Base-by-base conservation (phyloP, 2,888 invertebrate species). In the Drosophila villosipedis region DNA sequence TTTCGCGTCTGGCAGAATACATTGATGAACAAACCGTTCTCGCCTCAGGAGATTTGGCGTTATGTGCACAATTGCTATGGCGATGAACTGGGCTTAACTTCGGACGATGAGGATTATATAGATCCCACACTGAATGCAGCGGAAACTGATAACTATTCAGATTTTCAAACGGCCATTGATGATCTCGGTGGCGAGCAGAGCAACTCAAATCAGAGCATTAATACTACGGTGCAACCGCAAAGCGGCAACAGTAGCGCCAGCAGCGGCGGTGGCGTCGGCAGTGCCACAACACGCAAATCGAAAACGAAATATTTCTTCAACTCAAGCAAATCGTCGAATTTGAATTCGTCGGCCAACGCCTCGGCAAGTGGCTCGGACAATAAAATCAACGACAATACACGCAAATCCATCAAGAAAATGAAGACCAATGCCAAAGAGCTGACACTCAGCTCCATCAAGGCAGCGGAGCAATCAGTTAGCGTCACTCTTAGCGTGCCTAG, bases 1-100 rank as follows among this genome's bases (percentile, higher is more conserved):
- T 98, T 98, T 94, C 95, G 98, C 84, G 96, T 99, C 83, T 99
- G 99, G 98, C 98, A 99, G 94, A 98, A 98, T 94, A 97, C 97
- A 71, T 95, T 98, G 76, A 96, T 98, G 95, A 97, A 97, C 93
- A 96, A 98, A 95, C 96, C 96, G 57, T 96, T 97, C 95, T 94
- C 95, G 84, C 95, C 95, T 73, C 96, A 96, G 92, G 97, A 98
- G 94, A 95, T 97, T 94, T 97, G 97, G 97, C 96, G 96, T 93
- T 96, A 96, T 96, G 97, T 99, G 76, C 98, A 98, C 94, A 96
- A 96, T 89, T 97, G 97, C 91, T 99, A 99, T 94, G 99, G 99
- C 61, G 97, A 97, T 91, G 98, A 99, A 94, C 94, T 99, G 82
- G 98, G 98, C 53, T 95, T 99, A 92, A 98, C 98, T 55, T 97